Base-by-base conservation (phyloP, 2,113 vertebrate genomes). In the Pterophyllum scalare region DNA sequence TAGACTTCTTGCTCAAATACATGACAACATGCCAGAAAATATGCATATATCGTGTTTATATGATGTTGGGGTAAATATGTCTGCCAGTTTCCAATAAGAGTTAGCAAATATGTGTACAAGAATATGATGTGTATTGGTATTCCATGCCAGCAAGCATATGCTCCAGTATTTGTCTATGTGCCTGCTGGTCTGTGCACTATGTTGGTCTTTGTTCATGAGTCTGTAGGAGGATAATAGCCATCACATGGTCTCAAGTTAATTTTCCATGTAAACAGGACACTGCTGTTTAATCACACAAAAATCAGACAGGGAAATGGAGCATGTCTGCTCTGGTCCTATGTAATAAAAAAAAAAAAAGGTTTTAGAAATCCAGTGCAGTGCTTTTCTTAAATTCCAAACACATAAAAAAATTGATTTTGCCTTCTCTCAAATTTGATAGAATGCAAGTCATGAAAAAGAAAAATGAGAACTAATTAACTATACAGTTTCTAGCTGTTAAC, bases 241-340 rank as follows among this genome's bases (percentile, higher is more conserved):
- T 97, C 97, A 97, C 96, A 96, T 96, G 96, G 96, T 95, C 85
- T 96, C 94, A 87, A 85, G 96, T 97, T 98, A 97, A 98, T 98
- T 97, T 98, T 96, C 96, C 97, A 97, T 99, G 98, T 97, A 98
- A 98, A 98, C 97, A 98, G 96, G 97, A 97, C 96, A 93, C 97
- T 95, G 93, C 95, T 96, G 95, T 97, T 97, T 98, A 98, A 98
- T 98, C 97, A 98, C 95, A 96, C 96, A 96, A 86, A 95, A 94
- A 94, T 0, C 80, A 85, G 64, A 87, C 64, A 75, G 85, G 79
- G 79, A 89, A 89, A 90, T 81, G 75, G 60, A 84, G 72, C 82
- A 91, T 93, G 91, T 92, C 96, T 97, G 94, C 94, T 94, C 91
- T 94, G 94, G 94, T 97, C 79, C 92, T 88, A 85, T 62, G 80